Evolutionary conservation across 2,797 vertebrate species (phyloP).

Genomic region (Gastrophryne carolinensis): DNA sequence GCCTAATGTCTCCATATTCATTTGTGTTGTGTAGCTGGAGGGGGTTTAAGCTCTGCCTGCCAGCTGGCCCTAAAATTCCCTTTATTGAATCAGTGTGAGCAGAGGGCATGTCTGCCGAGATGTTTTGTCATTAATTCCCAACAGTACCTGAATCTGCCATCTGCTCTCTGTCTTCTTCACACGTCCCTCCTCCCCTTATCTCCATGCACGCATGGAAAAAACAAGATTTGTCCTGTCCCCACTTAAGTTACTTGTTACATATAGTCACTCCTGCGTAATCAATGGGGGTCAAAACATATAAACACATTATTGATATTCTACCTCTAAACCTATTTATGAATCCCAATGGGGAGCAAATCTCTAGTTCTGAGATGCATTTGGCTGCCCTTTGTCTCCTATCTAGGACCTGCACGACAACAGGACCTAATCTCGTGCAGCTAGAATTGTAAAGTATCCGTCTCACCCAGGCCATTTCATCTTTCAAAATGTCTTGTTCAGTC

Average conservation of each 20-base stretch:
- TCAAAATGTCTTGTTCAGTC: no score
- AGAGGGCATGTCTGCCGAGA: conserved; percentile 24
- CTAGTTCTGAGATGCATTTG: no score
- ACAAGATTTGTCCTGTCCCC: background rate
- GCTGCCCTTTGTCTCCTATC: no score
- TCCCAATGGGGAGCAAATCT: no score
- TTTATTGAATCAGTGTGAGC: conserved; percentile 48
- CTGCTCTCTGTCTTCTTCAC: conserved; percentile 29
- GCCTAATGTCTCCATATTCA: conserved; percentile 50
- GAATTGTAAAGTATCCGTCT: no score
- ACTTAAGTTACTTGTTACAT: background rate
- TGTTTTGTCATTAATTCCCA: conserved; percentile 42
- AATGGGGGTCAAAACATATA: no score
- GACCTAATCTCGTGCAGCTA: no score
- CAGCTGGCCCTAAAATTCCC: conserved; percentile 43
- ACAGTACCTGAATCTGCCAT: conserved; percentile 46
- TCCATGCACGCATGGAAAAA: background rate
- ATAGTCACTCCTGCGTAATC: no score
- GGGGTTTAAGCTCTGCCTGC: conserved; percentile 38
- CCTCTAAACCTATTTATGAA: no score
- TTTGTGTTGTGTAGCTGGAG: conserved; percentile 45
- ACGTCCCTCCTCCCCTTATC: background rate
- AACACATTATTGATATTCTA: no score
- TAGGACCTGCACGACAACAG: no score
- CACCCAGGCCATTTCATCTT: no score